Conservation (phyloP, 30 jellyfish, hydroid and myxozoan species). For the Sanderia malayensis region DNA sequence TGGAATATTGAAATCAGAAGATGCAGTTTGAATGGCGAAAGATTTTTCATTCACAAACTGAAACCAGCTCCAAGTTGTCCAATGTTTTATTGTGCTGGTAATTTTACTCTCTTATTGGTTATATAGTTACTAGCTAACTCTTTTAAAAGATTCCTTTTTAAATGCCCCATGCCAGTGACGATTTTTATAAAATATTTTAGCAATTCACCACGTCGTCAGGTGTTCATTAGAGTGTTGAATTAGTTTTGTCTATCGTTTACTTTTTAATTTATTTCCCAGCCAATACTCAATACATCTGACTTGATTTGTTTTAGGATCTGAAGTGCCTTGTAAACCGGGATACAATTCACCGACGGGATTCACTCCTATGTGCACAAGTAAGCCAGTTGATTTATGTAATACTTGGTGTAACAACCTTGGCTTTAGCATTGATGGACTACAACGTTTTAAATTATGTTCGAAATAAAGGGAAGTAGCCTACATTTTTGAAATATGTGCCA, state of each 20-base stretch:
- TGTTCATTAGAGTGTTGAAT: background rate
- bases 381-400: background rate
- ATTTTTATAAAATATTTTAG: background rate
- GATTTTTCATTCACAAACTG: slow-evolving; percentile 48
- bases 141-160: background rate
- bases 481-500: background rate
- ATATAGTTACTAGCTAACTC: background rate
- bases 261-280: background rate
- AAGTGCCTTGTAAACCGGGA: slow-evolving; percentile 72
- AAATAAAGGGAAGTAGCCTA: background rate
- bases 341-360: slow-evolving; percentile 73
- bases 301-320: slow-evolving; percentile 50
- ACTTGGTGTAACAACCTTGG: too few relatives aligned
- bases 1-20: slow-evolving; percentile 59
- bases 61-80: slow-evolving; percentile 72
- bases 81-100: slow-evolving; percentile 91
- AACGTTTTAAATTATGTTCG: background rate
- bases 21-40: slow-evolving; percentile 52
- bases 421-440: too few relatives aligned
- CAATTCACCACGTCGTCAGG: background rate
- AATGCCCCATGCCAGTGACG: background rate
- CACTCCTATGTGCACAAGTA: slow-evolving; percentile 83
- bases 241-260: background rate
- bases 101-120: too few relatives aligned
- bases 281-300: background rate